Base-by-base conservation (phyloP, 2,888 invertebrate genomes). In the Drosophila setosimentum region DNA sequence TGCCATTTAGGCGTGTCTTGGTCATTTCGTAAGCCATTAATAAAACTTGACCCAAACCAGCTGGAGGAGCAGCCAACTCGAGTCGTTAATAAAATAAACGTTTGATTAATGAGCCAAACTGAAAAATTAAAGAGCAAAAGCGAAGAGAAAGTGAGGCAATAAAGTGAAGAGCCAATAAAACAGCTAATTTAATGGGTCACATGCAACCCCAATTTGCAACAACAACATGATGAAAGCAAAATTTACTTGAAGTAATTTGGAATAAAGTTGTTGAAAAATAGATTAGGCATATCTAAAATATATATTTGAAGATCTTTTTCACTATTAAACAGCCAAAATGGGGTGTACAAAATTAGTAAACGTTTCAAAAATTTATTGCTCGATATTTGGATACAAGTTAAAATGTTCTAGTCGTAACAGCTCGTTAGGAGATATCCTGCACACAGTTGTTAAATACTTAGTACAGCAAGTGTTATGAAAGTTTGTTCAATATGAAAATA, bases 21-120 rank as follows among this genome's bases (percentile, higher is more conserved):
- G 73, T 67, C 77, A 82, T 80, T 80, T 75, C 62, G 68, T 42
- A 65, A 78, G 11, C 74, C 69, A 83, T 82, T 82, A 82, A 76
- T 81, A 81, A 81, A 66, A 32, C 53, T n/a, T 49, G 53, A 53
- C 18, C 24, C 32, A 29, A 32, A 37, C 48, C 45, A 53, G 58
- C 21, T 18, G 42, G 21, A 33, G 40, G 13, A 21, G 53, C 29
- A 24, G 21, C 35, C 11, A 33, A 53, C 30, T 55, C 51, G n/a
- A 49, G 54, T 58, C 29, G 58, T 63, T 63, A 83, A 80, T 65
- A 68, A 76, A 77, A 64, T 70, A 76, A 76, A 61, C 64, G 53
- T 74, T 74, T 82, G 82, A 82, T 82, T 84, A 82, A 84, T 82
- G 82, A 78, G 48, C 53, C 29, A 33, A 10, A 48, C 57, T 64